Conservation (phyloP, 2,888 invertebrate genomes). For the Nymphalis polychloros region DNA sequence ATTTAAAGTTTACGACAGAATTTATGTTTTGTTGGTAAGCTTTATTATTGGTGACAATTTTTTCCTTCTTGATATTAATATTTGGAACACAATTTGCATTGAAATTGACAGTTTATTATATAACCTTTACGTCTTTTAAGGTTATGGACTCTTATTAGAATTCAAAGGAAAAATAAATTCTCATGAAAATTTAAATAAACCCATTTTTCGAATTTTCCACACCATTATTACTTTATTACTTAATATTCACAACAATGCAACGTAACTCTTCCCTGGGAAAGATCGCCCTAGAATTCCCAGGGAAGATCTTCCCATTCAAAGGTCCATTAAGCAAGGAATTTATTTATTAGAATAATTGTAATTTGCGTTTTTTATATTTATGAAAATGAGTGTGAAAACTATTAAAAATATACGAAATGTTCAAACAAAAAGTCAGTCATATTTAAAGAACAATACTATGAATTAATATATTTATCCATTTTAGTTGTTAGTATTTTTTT, state of each 20-base stretch:
- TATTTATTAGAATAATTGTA: conserved; percentile 4
- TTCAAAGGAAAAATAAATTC: background rate
- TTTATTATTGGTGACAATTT: background rate
- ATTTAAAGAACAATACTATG: no score
- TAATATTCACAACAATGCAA: conserved; percentile 21
- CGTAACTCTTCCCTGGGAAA: conserved; percentile 21
- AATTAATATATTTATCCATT: no score
- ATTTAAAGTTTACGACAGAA: background rate
- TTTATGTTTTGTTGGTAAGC: background rate
- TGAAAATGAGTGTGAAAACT: no score
- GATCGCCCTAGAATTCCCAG: conserved; percentile 8
- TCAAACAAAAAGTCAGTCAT: no score
- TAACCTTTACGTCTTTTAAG: no score
- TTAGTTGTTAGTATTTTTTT: no score
- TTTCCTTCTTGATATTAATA: background rate
- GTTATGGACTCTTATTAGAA: background rate
- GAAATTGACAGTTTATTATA: no score
- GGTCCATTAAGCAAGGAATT: conserved; percentile 22
- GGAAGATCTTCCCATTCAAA: conserved; percentile 15
- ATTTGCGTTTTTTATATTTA: background rate
- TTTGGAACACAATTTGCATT: background rate
- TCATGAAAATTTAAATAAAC: conserved; percentile 15
- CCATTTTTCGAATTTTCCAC: conserved; percentile 9
- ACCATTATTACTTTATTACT: conserved; percentile 14
- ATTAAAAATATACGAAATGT: no score